Conservation (phyloP, 2,888 invertebrate genomes). For the Xylophagus ater region DNA sequence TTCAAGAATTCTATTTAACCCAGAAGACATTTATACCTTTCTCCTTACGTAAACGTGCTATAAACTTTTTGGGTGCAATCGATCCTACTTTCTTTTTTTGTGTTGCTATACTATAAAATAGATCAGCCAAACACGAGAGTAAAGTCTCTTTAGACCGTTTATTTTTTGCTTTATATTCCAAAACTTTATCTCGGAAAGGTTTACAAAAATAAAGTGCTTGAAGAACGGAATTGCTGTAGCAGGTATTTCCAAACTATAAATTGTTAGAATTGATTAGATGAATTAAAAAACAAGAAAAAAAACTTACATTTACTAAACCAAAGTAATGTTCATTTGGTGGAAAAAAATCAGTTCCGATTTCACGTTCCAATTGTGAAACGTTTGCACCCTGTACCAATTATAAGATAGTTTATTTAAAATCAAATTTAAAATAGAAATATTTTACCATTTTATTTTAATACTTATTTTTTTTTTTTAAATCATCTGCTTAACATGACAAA, state of each 20-base stretch:
- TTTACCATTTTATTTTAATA: no score
- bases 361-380: conserved; percentile 97
- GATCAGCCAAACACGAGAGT: conserved; percentile 93
- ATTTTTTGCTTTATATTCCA: conserved; percentile 95
- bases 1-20: conserved; percentile 2
- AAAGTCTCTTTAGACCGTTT: conserved; percentile 94
- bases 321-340: conserved; percentile 99
- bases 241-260: conserved; percentile 93
- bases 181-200: conserved; percentile 95
- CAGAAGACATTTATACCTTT: conserved; percentile 57
- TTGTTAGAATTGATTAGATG: not conserved
- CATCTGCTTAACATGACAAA: no score
- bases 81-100: conserved; percentile 99
- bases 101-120: conserved; percentile 99
- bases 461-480: no score
- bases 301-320: conserved; percentile 95
- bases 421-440: no score
- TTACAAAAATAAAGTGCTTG: conserved; percentile 99
- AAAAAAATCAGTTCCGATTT: conserved; percentile 97
- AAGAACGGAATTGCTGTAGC: conserved; percentile 98
- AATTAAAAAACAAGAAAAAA: not conserved
- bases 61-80: conserved; percentile 99
- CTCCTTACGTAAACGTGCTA: conserved; percentile 93
- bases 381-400: no score
- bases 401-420: conserved; percentile 45